Percentiles rank a stretch among this genome's conserved stretches.
Evolutionary conservation across 1,140 invertebrate genomes (phyloP).

Genomic region (Drosophila ogumai): DNA sequence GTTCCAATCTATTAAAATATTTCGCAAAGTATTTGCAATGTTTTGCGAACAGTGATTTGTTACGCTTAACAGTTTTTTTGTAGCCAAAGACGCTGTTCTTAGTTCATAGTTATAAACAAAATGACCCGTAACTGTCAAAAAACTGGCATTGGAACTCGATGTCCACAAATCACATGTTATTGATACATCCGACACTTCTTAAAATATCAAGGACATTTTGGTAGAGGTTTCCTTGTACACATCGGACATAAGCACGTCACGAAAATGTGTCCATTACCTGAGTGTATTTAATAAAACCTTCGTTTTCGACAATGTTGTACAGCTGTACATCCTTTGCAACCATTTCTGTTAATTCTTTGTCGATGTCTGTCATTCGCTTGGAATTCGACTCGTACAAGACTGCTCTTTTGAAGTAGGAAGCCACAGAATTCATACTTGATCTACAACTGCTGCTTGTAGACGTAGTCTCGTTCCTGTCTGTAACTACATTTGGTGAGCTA

Average conservation of each 20-base stretch:
- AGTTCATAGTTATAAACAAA: neutral
- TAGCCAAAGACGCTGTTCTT: neutral
- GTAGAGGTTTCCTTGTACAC: neutral
- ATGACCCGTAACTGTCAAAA: too few relatives aligned
- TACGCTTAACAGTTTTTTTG: neutral
- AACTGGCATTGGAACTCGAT: too few relatives aligned
- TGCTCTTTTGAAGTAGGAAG: neutral
- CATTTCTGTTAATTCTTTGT: neutral
- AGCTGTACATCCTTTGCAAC: neutral
- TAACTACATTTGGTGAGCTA: slow-evolving; percentile 63
- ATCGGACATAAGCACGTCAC: neutral
- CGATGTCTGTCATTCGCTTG: neutral
- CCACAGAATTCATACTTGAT: neutral
- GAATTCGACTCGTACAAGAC: neutral
- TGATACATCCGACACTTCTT: neutral
- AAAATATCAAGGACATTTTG: neutral
- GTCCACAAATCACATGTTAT: too few relatives aligned
- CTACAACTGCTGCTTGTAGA: neutral
- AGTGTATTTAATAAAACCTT: neutral
- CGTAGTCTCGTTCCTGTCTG: neutral
- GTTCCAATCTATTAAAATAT: neutral
- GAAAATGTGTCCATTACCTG: too few relatives aligned
- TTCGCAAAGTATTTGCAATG: neutral
- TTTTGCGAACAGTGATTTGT: neutral
- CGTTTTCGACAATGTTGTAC: neutral